Percentiles rank a stretch among this genome's conserved stretches.
These are phyloP conservation scores for Syngnathus scovelli DNA, from an alignment of 2,113 vertebrate genomes.

Conservation along the genomic window DNA sequence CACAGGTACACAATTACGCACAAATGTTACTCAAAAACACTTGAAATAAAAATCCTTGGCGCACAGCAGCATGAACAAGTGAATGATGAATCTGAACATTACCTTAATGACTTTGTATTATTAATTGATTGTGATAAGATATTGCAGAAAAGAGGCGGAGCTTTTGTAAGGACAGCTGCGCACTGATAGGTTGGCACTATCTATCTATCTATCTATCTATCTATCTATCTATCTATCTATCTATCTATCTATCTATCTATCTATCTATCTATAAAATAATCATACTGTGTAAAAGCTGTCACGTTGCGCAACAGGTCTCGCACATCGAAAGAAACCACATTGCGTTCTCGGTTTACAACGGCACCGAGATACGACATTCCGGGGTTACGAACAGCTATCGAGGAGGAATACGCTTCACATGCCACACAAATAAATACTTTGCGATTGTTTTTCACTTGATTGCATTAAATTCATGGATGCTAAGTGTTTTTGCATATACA, in stretches of 20 bases:
- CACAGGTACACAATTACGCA: background rate
- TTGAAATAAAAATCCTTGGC: background rate
- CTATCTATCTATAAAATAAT: background rate
- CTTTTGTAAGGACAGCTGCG: slow-evolving; percentile 23
- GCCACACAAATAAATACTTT: background rate
- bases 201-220: too few relatives aligned
- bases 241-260: too few relatives aligned
- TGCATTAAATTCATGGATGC: background rate
- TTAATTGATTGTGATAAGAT: slow-evolving; percentile 41
- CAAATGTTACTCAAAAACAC: background rate
- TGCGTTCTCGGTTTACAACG: background rate
- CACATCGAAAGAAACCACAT: background rate
- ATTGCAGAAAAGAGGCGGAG: slow-evolving; percentile 27
- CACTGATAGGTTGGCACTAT: slow-evolving; percentile 34
- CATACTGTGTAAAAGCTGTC: slow-evolving; percentile 2
- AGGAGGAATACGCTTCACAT: background rate
- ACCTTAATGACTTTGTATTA: background rate
- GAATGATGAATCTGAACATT: background rate
- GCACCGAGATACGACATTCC: background rate
- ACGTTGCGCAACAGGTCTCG: slow-evolving; percentile 65
- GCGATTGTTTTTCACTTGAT: background rate
- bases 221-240: too few relatives aligned
- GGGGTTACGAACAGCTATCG: background rate
- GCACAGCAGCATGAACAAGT: background rate
- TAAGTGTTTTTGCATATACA: background rate